Base-by-base conservation (phyloP, 2,113 vertebrate genomes). In the Oncorhynchus mykiss region DNA sequence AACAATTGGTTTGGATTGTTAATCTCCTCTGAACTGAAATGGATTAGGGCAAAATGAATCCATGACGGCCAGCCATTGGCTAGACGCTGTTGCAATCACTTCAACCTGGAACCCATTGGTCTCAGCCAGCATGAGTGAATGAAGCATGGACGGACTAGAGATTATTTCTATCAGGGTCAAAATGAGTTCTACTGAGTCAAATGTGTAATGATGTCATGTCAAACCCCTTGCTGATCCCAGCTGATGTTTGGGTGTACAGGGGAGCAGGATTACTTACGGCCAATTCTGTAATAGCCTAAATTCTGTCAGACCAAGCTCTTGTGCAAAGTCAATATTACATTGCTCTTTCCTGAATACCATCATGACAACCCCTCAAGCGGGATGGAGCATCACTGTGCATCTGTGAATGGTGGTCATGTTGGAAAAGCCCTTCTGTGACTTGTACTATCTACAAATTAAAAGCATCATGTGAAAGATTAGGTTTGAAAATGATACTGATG, bases 1-100 rank as follows among this genome's bases (percentile, higher is more conserved):
- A 72, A 66, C 13, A 39, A 75, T 71, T 66, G 57, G 59, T 79
- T 74, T 11, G 16, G 60, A 25, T 64, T 59, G 78, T 54, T 75
- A 80, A 80, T 75, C 78, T 69, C 27, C 34, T 67, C 34, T 70
- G 59, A 73, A 72, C 70, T 75, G 54, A 75, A 25, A 49, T 16
- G 72, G 73, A 80, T 80, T 80, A 72, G 45, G 74, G 27, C 8
- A 49, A 75, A 71, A 71, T 75, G 68, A 74, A 71, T 80, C 57
- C 6, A 13, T n/a, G 48, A 59, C 29, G 14, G 29, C 65, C 51
- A 59, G 48, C 49, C 72, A 25, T 34, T 27, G 70, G 70, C 65
- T 14, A 29, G 3, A 24, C 12, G n/a, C 7, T 62, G 59, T 62
- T 22, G 59, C 54, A 79, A 65, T 67, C 73, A 5, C 49, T 75